Conservation (phyloP, 2,888 invertebrate genomes). For the Tetragonula carbonaria region DNA sequence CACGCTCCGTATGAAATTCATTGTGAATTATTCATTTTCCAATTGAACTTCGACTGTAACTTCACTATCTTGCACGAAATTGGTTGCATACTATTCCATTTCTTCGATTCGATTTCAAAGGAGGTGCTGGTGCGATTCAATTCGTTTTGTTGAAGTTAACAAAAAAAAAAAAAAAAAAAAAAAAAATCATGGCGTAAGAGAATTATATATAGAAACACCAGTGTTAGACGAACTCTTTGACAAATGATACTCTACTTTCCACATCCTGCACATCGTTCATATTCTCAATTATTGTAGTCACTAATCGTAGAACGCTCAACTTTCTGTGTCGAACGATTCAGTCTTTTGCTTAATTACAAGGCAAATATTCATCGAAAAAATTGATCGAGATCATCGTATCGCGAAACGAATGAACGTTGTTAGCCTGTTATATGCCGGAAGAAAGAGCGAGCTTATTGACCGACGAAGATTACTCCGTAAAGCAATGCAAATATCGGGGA, state of each 20-base stretch:
- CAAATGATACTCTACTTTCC: neutral
- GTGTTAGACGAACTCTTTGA: neutral
- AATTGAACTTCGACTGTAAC: no score
- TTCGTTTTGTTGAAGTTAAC: no score
- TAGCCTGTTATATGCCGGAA: neutral
- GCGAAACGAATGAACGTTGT: neutral
- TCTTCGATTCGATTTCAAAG: no score
- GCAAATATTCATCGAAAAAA: constrained; percentile 2
- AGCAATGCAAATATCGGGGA: constrained; percentile 24
- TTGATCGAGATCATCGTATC: neutral
- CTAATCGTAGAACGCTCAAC: neutral
- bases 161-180: no score
- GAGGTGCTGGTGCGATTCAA: no score
- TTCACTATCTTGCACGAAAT: no score
- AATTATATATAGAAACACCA: no score
- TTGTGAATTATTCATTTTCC: no score
- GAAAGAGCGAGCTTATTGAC: neutral
- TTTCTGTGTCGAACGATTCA: neutral
- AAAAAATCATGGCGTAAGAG: no score
- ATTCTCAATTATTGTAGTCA: neutral
- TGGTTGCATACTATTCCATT: no score
- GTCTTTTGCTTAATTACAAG: neutral
- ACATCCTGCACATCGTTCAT: neutral
- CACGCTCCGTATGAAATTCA: no score
- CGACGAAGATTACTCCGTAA: neutral